A percentile compares a stretch with the other conserved stretches of the same genome.
These are phyloP conservation scores for Daubentonia madagascariensis DNA, from an alignment of 2,113 vertebrate genomes.

Conservation along the genomic window DNA sequence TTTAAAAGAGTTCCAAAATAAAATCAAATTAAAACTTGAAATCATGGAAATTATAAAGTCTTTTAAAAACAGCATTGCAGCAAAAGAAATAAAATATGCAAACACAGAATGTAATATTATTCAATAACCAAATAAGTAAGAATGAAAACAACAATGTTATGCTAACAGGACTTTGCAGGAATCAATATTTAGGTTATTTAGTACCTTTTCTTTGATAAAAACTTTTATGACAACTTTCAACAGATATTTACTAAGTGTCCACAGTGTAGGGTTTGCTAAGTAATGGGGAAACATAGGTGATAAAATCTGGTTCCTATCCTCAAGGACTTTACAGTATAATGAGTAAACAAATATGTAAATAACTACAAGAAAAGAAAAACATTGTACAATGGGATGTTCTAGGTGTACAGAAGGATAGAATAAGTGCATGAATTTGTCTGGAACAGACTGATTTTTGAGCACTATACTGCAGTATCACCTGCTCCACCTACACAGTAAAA, in stretches of 20 bases:
- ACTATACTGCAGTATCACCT: neutral
- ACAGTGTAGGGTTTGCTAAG: neutral
- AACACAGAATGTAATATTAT: constrained; percentile 45
- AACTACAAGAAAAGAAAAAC: neutral
- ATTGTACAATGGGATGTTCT: neutral
- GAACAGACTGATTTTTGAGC: neutral
- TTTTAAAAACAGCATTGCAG: constrained; percentile 8
- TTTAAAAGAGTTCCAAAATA: neutral
- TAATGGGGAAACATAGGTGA: neutral
- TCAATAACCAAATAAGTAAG: constrained; percentile 58
- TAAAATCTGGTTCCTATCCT: neutral
- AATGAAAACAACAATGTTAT: constrained; percentile 35
- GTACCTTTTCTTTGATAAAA: neutral
- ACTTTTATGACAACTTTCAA: neutral
- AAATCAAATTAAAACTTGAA: neutral
- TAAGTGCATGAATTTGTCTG: neutral
- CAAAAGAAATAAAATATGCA: constrained; percentile 50
- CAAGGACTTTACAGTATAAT: neutral
- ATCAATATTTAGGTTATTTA: neutral
- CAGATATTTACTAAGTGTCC: neutral
- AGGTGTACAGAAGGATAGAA: neutral
- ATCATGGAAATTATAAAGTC: neutral
- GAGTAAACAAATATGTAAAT: neutral
- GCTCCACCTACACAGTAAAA: neutral
- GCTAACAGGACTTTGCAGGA: neutral